phyloP scores from a whole-genome alignment of 1,140 invertebrate species.

The Zophobas atratus region DNA sequence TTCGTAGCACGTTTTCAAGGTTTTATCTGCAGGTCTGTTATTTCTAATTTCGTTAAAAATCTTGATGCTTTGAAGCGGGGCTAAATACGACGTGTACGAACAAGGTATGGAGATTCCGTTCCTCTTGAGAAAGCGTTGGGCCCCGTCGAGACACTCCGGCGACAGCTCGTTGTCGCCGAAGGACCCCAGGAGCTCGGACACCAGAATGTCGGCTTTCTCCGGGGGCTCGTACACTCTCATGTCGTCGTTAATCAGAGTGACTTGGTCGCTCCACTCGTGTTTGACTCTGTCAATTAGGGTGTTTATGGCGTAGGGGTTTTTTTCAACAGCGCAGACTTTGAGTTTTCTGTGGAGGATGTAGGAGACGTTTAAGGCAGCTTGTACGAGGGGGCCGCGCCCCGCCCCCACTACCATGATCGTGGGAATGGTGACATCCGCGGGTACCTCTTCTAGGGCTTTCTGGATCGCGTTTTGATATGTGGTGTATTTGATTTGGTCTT shows the following conservation, averaged over 20 bases:
- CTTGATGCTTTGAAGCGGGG: constrained; percentile 87
- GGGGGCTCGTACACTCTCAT: constrained; percentile 90
- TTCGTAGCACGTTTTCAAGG: constrained; percentile 71
- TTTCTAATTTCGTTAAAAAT: constrained; percentile 80
- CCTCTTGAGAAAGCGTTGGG: constrained; percentile 88
- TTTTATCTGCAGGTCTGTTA: constrained; percentile 61
- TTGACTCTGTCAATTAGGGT: constrained; percentile 87
- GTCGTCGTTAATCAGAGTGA: constrained; percentile 86
- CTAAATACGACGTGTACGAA: constrained; percentile 92
- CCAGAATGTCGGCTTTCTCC: constrained; percentile 93
- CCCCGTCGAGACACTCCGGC: constrained; percentile 93
- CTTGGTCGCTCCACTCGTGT: constrained; percentile 85
- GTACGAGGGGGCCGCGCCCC: constrained; percentile 94
- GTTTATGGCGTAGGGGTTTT: constrained; percentile 97
- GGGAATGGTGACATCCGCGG: constrained; percentile 66
- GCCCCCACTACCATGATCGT: constrained; percentile 95
- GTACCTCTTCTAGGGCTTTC: constrained; percentile 77
- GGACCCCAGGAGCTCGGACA: constrained; percentile 97
- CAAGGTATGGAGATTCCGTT: constrained; percentile 94
- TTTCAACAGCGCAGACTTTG: constrained; percentile 96
- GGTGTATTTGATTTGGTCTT: constrained; percentile 97
- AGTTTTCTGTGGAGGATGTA: constrained; percentile 69
- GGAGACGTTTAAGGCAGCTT: constrained; percentile 87
- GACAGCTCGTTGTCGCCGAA: constrained; percentile 84
- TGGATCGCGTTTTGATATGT: constrained; percentile 91